A percentile compares a stretch with the other conserved stretches of the same genome.
Evolutionary conservation across 1,140 invertebrate genomes (phyloP).

Genomic region (Drosophila sp.): DNA sequence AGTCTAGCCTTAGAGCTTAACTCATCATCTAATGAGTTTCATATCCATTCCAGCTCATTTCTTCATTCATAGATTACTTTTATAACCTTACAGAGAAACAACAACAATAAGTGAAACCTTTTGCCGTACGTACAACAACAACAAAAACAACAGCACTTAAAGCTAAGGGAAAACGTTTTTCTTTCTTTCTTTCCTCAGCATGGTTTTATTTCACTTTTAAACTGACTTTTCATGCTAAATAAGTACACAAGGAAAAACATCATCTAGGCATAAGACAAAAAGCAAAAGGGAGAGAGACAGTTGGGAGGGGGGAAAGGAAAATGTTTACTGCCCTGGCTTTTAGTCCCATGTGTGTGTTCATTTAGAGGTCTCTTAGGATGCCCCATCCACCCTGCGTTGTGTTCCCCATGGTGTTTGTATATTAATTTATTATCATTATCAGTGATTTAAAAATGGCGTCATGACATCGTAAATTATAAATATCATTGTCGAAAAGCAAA

Average conservation of each 20-base stretch:
- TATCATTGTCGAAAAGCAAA: constrained; percentile 48
- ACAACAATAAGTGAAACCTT: constrained; percentile 59
- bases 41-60: constrained; percentile 2
- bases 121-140: constrained; percentile 20
- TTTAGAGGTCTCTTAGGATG: constrained; percentile 21
- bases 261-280: constrained; percentile 20
- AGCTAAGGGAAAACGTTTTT: constrained; percentile 33
- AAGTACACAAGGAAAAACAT: constrained; percentile 64
- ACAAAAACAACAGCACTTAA: constrained; percentile 21
- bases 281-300: not conserved
- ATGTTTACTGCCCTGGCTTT: constrained; percentile 29
- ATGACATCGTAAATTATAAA: constrained; percentile 79
- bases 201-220: constrained; percentile 60
- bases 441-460: constrained; percentile 81
- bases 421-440: constrained; percentile 82
- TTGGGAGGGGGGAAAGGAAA: not conserved
- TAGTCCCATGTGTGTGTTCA: constrained; percentile 40
- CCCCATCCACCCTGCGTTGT: not conserved
- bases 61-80: constrained; percentile 6
- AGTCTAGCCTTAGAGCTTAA: not conserved
- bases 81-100: constrained; percentile 37
- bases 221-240: constrained; percentile 81
- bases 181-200: not conserved
- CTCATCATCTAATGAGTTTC: constrained; percentile 12
- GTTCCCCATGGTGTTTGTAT: constrained; percentile 57